Percentiles rank a stretch among this genome's conserved stretches.
These are phyloP conservation scores for Acromyrmex echinatior DNA, from an alignment of 1,140 invertebrate species.

Conservation along the genomic window DNA sequence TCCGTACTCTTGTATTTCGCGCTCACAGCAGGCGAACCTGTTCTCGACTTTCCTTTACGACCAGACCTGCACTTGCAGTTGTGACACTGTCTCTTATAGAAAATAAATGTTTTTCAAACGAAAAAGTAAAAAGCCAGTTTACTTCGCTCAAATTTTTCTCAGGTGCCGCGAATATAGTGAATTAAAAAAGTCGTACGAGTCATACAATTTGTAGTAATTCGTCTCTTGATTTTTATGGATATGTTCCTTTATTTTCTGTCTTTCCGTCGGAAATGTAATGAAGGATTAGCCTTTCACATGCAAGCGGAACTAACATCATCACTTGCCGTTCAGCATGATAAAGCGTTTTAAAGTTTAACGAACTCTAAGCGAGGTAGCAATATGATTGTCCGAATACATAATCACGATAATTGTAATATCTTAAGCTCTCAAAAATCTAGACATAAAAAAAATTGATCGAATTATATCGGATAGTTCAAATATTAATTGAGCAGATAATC, in stretches of 20 bases:
- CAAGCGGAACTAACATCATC: constrained; percentile 23
- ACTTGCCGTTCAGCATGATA: constrained; percentile 18
- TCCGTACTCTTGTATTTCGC: constrained; percentile 27
- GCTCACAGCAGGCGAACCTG: background rate
- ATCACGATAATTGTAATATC: background rate
- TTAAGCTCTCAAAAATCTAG: background rate
- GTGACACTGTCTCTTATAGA: background rate
- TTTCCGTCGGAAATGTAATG: background rate
- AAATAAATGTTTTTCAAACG: constrained; percentile 6
- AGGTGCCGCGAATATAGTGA: background rate
- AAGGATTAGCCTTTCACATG: constrained; percentile 23
- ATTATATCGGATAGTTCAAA: background rate
- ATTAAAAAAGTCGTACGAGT: background rate
- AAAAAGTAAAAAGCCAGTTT: background rate
- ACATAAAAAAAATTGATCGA: background rate
- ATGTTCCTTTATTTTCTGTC: background rate
- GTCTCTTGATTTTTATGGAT: background rate
- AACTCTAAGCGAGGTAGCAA: constrained; percentile 23
- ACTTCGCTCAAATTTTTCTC: background rate
- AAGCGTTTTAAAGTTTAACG: constrained; percentile 40
- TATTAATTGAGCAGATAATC: background rate
- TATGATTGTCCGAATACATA: constrained; percentile 4
- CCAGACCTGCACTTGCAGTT: constrained; percentile 1
- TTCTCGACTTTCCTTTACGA: constrained; percentile 21
- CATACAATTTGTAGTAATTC: background rate